Evolutionary conservation across 2,113 vertebrate species (phyloP).

Genomic region (Trachemys scripta): DNA sequence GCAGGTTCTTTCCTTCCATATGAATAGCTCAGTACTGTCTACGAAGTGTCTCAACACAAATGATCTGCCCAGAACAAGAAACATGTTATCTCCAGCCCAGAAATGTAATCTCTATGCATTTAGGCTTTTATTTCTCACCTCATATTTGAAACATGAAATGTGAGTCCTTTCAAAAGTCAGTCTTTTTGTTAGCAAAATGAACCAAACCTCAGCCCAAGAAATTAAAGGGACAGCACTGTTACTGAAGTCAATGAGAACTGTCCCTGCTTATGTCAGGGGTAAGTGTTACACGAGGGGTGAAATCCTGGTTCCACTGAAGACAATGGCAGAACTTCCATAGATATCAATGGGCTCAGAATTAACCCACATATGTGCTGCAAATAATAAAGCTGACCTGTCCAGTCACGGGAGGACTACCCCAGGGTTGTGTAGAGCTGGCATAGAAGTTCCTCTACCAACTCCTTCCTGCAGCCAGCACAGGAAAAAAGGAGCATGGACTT

Average conservation of each 20-base stretch:
- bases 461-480: neutral
- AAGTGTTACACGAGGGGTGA: neutral
- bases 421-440: neutral
- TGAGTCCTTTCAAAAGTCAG: neutral
- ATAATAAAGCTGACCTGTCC: neutral
- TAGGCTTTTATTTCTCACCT: neutral
- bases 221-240: neutral
- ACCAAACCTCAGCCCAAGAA: neutral
- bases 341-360: neutral
- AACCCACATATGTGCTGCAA: neutral
- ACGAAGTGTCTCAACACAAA: neutral
- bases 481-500: neutral
- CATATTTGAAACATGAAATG: neutral
- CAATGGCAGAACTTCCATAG: neutral
- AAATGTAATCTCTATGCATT: neutral
- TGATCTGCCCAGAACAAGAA: neutral
- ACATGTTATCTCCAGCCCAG: neutral
- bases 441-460: neutral
- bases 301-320: neutral
- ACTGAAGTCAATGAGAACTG: neutral
- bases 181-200: neutral
- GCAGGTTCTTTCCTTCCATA: neutral
- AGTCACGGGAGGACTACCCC: neutral
- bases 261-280: neutral
- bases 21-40: neutral